Conservation (phyloP, 1,140 invertebrate genomes). For the Neomicropteryx cornuta region DNA sequence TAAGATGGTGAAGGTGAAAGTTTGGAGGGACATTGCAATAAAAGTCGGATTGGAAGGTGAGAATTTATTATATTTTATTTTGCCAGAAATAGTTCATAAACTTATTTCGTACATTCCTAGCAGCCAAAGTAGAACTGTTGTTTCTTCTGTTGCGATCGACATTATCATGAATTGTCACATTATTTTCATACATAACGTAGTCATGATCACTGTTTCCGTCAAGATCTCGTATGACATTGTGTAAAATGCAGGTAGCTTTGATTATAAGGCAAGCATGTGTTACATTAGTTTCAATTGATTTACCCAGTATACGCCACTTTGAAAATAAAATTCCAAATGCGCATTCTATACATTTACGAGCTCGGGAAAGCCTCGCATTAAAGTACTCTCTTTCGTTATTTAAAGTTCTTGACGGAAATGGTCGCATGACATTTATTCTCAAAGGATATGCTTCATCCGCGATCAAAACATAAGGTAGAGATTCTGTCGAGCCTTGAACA, state of each 20-base stretch:
- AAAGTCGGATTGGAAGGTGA: too few species aligned
- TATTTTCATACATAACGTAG: too few species aligned
- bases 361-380: constrained; percentile 1
- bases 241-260: constrained; percentile 6
- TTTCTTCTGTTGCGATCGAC: too few species aligned
- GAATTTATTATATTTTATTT: too few species aligned
- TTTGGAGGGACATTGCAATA: too few species aligned
- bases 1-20: too few species aligned
- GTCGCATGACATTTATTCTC: constrained; percentile 20
- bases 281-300: constrained; percentile 5
- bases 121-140: too few species aligned
- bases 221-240: constrained; percentile 5
- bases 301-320: constrained; percentile 6
- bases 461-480: constrained; percentile 18
- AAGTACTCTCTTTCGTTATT: constrained; percentile 5
- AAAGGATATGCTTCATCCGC: constrained; percentile 27
- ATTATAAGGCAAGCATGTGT: constrained; percentile 4
- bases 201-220: neutral
- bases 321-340: constrained; percentile 5
- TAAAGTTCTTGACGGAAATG: constrained; percentile 11
- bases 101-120: too few species aligned
- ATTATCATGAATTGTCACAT: too few species aligned
- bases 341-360: constrained; percentile 6
- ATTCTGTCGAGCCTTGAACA: constrained; percentile 11
- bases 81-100: too few species aligned